These are phyloP conservation scores for Antechinus stuartii DNA, from an alignment of 2,113 vertebrate genomes.

Conservation along the genomic window DNA sequence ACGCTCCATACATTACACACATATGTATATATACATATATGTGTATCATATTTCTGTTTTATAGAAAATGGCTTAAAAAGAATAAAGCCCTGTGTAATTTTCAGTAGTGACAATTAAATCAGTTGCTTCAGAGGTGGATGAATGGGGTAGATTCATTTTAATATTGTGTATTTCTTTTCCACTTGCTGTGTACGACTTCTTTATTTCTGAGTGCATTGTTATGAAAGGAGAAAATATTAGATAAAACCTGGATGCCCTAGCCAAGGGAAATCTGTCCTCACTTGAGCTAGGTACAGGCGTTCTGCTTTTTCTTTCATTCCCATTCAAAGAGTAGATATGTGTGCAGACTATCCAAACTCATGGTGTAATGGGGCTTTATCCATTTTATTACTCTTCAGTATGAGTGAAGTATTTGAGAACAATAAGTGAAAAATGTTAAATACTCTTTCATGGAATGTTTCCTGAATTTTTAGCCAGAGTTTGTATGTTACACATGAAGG, in stretches of 20 bases:
- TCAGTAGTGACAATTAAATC: constrained; percentile 79
- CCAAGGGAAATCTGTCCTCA: constrained; percentile 38
- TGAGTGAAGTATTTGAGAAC: constrained; percentile 38
- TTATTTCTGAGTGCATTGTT: constrained; percentile 50
- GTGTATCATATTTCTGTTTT: constrained; percentile 64
- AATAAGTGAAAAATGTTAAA: constrained; percentile 41
- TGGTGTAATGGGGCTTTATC: background rate
- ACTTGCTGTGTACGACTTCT: constrained; percentile 78
- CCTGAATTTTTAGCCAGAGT: background rate
- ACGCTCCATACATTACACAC: too few relatives aligned
- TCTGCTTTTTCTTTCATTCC: constrained; percentile 54
- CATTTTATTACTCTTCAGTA: constrained; percentile 26
- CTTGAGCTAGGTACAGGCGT: constrained; percentile 47
- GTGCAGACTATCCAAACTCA: background rate
- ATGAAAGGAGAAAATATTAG: constrained; percentile 49
- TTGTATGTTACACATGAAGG: background rate
- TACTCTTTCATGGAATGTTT: background rate
- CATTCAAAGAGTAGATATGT: constrained; percentile 14
- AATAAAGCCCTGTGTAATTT: constrained; percentile 79
- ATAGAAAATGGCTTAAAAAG: constrained; percentile 77
- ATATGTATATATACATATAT: background rate
- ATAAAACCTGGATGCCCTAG: constrained; percentile 73
- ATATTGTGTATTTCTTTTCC: constrained; percentile 83
- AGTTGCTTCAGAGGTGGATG: constrained; percentile 58
- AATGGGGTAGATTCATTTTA: constrained; percentile 72